Evolutionary conservation across 2,888 invertebrate species (phyloP).

Genomic region (Coenonympha glycerion): DNA sequence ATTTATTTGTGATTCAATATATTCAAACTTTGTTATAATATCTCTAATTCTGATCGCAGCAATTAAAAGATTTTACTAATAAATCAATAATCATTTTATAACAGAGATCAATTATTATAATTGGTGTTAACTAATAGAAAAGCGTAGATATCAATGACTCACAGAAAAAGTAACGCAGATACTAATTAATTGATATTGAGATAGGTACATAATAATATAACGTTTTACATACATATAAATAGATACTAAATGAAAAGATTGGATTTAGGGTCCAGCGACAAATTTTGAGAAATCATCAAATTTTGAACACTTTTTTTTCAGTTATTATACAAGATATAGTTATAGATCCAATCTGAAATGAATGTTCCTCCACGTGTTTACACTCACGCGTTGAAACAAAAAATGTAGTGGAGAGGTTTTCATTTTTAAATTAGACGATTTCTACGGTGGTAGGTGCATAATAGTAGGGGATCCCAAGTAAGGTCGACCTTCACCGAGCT

Average conservation of each 20-base stretch:
- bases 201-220: too few relatives aligned
- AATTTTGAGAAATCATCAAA: background rate
- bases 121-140: conserved; percentile 8
- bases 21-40: too few relatives aligned
- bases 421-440: too few relatives aligned
- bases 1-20: too few relatives aligned
- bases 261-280: background rate
- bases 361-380: too few relatives aligned
- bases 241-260: conserved; percentile 6
- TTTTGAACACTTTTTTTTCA: background rate
- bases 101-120: conserved; percentile 17
- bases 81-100: conserved; percentile 23
- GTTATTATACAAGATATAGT: background rate
- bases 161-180: conserved; percentile 15
- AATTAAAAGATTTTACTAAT: conserved; percentile 11
- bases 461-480: too few relatives aligned
- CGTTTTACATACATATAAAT: too few relatives aligned
- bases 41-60: too few relatives aligned
- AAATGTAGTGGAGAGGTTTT: too few relatives aligned
- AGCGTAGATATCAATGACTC: background rate
- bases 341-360: background rate
- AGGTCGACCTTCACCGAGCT: too few relatives aligned
- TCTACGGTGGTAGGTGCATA: too few relatives aligned
- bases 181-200: conserved; percentile 27
- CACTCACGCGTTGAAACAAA: too few relatives aligned